Base-by-base conservation (phyloP, 2,888 invertebrate species). In the Antheraea assamensis region DNA sequence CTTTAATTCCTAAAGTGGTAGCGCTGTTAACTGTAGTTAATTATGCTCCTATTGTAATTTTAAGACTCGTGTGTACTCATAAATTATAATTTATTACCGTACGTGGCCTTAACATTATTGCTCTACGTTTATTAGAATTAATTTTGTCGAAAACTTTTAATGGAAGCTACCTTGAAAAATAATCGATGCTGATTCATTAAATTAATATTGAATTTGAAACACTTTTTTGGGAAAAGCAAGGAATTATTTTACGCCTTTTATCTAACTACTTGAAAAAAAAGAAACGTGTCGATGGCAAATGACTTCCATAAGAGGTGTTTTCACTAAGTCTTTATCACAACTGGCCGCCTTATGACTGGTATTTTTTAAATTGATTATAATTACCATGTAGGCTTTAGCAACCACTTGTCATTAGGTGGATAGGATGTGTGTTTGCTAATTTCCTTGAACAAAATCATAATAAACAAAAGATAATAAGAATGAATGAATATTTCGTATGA, bases 61-160 rank as follows among this genome's bases (percentile, higher is more conserved):
- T 1, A 35, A 68, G 35, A 35, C 10, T 35, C n/a, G 61, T 64
- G 47, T 35, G 47, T 78, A 78, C 75, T 76, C 74, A 15, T 17
- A 17, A 30, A 30, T 64, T 64, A 64, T 64, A 58, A 24, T 58
- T 24, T 13, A 2, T 24, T 55, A 24, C 24, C 24, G 24, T 24
- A 58, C 0, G 7, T 58, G 2, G 24, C 21, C 58, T 24, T 58
- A 24, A 58, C 24, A 24, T 24, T 24, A 58, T 58, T 58, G 13
- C 58, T 58, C 2, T 58, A 24, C 10, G n/a, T 13, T 58, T 58
- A 24, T 58, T 24, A 58, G 1, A 24, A 24, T 58, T n/a, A 55
- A 24, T n/a, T 5, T 24, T 21, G 7, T 55, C n/a, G 0, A 55
- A 21, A 55, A n/a, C 10, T 24, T 58, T 58, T 58, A 58, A 58